These are phyloP conservation scores for Epinephelus malabaricus DNA, from an alignment of 2,797 vertebrate species.

Conservation along the genomic window DNA sequence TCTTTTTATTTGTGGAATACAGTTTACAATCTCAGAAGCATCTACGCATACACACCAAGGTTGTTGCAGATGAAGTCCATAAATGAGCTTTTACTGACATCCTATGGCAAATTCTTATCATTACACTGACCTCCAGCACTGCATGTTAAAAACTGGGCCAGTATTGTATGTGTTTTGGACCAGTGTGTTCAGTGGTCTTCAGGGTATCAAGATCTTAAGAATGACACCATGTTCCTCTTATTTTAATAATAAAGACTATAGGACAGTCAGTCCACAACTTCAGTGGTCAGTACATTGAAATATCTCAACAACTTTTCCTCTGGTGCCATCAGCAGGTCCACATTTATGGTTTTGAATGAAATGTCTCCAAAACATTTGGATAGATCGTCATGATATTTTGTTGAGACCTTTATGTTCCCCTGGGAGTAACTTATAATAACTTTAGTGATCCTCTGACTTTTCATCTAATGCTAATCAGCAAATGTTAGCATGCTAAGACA, in stretches of 20 bases:
- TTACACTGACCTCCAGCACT: conserved; percentile 14
- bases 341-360: too few species aligned
- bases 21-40: not conserved
- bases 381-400: too few species aligned
- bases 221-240: not conserved
- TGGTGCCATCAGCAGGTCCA: too few species aligned
- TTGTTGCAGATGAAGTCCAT: not conserved
- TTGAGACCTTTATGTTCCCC: too few species aligned
- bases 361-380: too few species aligned
- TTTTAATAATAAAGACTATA: not conserved
- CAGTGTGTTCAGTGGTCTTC: not conserved
- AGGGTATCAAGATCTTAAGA: not conserved
- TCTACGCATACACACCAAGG: not conserved
- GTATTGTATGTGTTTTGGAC: not conserved
- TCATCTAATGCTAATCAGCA: too few species aligned
- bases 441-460: too few species aligned
- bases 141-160: not conserved
- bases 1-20: not conserved
- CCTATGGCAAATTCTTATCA: conserved; percentile 11
- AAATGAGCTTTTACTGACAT: conserved; percentile 51
- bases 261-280: not conserved
- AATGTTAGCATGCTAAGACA: too few species aligned
- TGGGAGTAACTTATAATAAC: too few species aligned
- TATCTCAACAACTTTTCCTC: not conserved
- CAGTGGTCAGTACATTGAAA: not conserved